phyloP scores from a whole-genome alignment of 2,113 vertebrate species.

The Cheilinus undulatus region DNA sequence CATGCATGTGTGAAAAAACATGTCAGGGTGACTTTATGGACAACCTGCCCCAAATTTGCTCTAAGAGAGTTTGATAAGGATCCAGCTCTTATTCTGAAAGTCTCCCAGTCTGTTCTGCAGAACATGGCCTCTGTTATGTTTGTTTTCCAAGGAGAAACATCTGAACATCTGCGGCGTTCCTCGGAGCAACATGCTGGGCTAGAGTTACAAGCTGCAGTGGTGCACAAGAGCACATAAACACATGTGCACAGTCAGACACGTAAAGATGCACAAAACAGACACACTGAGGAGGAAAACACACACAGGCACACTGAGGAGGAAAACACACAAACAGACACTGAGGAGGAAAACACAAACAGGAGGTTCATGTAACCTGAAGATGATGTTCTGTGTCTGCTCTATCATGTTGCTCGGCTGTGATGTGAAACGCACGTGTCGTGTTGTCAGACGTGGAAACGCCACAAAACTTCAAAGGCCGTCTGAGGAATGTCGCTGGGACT shows the following conservation, averaged over 20 bases:
- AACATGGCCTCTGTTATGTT: slow-evolving; percentile 68
- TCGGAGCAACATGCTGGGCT: slow-evolving; percentile 71
- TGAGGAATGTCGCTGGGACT: slow-evolving; percentile 51
- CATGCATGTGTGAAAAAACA: too few relatives aligned
- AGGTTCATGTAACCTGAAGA: not conserved
- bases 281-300: not conserved
- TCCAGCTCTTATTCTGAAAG: slow-evolving; percentile 72
- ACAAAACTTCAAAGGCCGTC: slow-evolving; percentile 51
- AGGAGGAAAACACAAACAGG: slow-evolving; percentile 13
- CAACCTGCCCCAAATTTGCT: too few relatives aligned
- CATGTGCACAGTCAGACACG: slow-evolving; percentile 50
- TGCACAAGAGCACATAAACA: slow-evolving; percentile 66
- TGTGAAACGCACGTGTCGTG: slow-evolving; percentile 20
- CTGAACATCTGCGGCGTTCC: slow-evolving; percentile 78
- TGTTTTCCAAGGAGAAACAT: slow-evolving; percentile 77
- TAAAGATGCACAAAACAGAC: slow-evolving; percentile 22
- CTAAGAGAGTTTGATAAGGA: too few relatives aligned
- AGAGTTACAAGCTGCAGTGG: slow-evolving; percentile 69
- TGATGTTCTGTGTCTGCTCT: slow-evolving; percentile 1
- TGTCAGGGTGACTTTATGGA: too few relatives aligned
- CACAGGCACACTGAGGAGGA: slow-evolving; percentile 7
- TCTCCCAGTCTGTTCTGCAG: slow-evolving; percentile 47
- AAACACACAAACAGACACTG: too few relatives aligned
- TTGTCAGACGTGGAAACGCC: slow-evolving; percentile 31
- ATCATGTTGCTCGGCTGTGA: not conserved